These are phyloP conservation scores for Sesamia inferens DNA, from an alignment of 2,888 invertebrate genomes.

Conservation along the genomic window DNA sequence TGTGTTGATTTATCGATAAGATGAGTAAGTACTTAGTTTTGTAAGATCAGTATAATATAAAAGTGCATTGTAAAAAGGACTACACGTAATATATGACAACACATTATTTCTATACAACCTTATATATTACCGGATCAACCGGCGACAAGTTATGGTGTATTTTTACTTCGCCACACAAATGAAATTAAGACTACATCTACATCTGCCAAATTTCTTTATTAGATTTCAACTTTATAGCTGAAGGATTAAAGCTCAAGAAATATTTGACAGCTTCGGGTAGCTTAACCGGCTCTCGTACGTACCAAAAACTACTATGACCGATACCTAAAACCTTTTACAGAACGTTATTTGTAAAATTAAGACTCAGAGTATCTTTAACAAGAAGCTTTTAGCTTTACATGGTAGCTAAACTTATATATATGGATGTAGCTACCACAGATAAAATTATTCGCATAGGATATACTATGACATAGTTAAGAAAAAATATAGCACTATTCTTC, in stretches of 20 bases:
- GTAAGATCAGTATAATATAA: slow-evolving; percentile 41
- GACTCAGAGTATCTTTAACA: neutral
- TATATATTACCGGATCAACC: slow-evolving; percentile 23
- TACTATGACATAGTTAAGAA: too few species aligned
- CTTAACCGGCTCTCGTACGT: too few species aligned
- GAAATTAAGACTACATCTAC: too few species aligned
- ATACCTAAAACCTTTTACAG: neutral
- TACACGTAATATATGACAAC: slow-evolving; percentile 28
- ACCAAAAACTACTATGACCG: neutral
- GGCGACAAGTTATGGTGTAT: slow-evolving; percentile 3
- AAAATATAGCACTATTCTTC: too few species aligned
- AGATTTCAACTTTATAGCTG: too few species aligned
- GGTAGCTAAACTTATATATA: neutral
- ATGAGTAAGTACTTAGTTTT: slow-evolving; percentile 59
- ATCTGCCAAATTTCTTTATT: too few species aligned
- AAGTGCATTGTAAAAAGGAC: slow-evolving; percentile 42
- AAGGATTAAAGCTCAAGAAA: too few species aligned
- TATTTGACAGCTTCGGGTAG: too few species aligned
- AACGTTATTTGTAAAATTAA: neutral
- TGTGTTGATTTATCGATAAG: slow-evolving; percentile 33
- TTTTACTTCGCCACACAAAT: slow-evolving; percentile 5
- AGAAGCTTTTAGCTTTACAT: neutral
- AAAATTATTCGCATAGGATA: neutral
- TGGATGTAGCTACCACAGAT: neutral
- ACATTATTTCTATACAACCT: slow-evolving; percentile 23